Evolutionary conservation across 2,888 invertebrate species (phyloP).

Genomic region (Coleophora deauratella): DNA sequence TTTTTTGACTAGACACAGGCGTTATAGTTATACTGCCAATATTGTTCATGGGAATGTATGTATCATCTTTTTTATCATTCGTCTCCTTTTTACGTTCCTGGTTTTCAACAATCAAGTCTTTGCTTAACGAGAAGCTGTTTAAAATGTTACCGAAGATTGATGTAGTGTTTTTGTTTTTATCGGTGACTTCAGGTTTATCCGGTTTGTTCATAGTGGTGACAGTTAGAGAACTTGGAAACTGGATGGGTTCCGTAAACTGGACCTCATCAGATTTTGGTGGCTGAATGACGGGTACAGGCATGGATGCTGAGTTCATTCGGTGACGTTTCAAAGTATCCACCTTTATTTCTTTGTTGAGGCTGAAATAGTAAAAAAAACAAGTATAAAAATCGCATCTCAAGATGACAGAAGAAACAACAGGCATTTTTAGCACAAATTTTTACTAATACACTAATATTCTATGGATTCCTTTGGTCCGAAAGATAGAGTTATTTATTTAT

Average conservation of each 20-base stretch:
- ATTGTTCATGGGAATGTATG: conserved; percentile 53
- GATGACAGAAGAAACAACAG: too few relatives aligned
- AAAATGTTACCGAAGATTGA: conserved; percentile 34
- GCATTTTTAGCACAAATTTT: too few relatives aligned
- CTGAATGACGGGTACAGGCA: conserved; percentile 2
- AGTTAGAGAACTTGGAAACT: conserved; percentile 61
- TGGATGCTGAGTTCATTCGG: conserved; percentile 28
- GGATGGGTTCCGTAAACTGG: conserved; percentile 45
- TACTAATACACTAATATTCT: too few relatives aligned
- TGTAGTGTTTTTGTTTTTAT: conserved; percentile 26
- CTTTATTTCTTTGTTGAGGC: conserved; percentile 57
- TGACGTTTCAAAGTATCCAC: conserved; percentile 47
- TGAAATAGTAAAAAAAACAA: conserved; percentile 30
- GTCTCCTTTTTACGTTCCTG: conserved; percentile 34
- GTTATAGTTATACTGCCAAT: conserved; percentile 67
- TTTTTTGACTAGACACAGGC: conserved; percentile 39
- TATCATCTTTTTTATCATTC: conserved; percentile 38
- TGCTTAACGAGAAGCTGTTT: conserved; percentile 37
- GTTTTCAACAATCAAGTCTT: conserved; percentile 47
- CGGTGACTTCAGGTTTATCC: conserved; percentile 25
- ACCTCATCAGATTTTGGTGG: conserved; percentile 9
- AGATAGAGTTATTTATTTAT: too few relatives aligned
- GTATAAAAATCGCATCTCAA: too few relatives aligned
- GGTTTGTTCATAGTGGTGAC: conserved; percentile 44
- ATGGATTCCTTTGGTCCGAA: too few relatives aligned